Base-by-base conservation (phyloP, 2,113 vertebrate species). In the Mobula hypostoma region DNA sequence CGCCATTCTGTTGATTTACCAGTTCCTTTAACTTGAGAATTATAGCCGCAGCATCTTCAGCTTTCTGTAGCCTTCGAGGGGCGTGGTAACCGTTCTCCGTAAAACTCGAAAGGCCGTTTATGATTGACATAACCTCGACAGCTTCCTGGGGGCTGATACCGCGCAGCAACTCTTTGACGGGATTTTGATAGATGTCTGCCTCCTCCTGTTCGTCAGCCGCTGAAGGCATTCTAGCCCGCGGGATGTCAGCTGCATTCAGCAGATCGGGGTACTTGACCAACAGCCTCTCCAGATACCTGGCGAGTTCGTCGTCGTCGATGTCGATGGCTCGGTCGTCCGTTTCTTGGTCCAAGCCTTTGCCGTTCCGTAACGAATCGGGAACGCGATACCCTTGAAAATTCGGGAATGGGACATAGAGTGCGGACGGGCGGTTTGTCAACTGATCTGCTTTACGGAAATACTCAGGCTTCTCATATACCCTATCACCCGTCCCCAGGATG, bases 1-100 rank as follows among this genome's bases (percentile, higher is more conserved):
- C 97, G 5, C 95, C 95, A 94, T 97, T 97, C 95, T 98, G 98
- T 94, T 98, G 98, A 94, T 97, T 98, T 95, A 99, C 96, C 66
- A 97, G 98, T 95, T 97, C 97, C 94, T 99, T 95, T 94, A 99
- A 97, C 95, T 98, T 98, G 95, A 98, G 96, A 94, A 97, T 96
- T 15, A 97, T 5, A 0, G 4, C 1, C 9, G 70, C 48, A 56
- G 40, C 97, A 94, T 98, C 97, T 94, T 98, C 98, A 94, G 98
- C 98, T 94, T 97, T 95, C 94, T 96, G 96, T 85, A 97, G 97
- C 94, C 95, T 97, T 78, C 94, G 96, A 6, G 85, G 61, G 0
- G 96, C 95, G 0, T 95, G 95, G 7, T 95, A 96, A 0, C 96
- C 97, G 0, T 56, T 95, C 36, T 97, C 97, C 0, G 94, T 95